These are phyloP conservation scores for Coenonympha arcania DNA, from an alignment of 2,888 invertebrate genomes.

Conservation along the genomic window DNA sequence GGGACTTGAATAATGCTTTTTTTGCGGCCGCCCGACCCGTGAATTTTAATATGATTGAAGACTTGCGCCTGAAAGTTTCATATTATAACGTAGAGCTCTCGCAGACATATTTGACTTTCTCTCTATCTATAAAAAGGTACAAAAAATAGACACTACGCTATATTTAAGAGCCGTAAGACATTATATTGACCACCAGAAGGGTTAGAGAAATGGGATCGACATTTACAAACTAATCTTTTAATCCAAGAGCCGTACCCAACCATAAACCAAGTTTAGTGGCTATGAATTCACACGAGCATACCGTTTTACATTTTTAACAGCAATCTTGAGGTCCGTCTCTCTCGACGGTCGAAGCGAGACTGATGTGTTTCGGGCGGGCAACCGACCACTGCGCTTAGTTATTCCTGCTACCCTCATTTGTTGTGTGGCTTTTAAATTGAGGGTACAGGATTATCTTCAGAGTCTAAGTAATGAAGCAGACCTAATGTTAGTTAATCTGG, in stretches of 20 bases:
- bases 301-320: constrained; percentile 62
- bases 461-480: constrained; percentile 18
- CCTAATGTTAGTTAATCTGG: constrained; percentile 14
- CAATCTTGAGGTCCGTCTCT: constrained; percentile 49
- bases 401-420: constrained; percentile 68
- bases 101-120: too few species aligned
- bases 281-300: constrained; percentile 55
- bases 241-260: constrained; percentile 46
- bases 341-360: constrained; percentile 56
- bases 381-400: constrained; percentile 64
- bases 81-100: background rate
- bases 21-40: constrained; percentile 30
- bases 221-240: constrained; percentile 49
- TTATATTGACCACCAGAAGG: background rate
- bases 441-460: constrained; percentile 34
- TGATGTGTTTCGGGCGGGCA: constrained; percentile 52
- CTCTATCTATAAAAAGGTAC: too few species aligned
- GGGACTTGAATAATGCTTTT: constrained; percentile 40
- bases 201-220: background rate
- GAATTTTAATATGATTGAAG: constrained; percentile 33
- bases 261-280: constrained; percentile 55
- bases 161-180: background rate
- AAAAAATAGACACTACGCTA: too few species aligned
- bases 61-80: background rate
- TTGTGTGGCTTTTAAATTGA: constrained; percentile 62